Conservation (phyloP, 2,888 invertebrate species). For the Drosophila affinis region DNA sequence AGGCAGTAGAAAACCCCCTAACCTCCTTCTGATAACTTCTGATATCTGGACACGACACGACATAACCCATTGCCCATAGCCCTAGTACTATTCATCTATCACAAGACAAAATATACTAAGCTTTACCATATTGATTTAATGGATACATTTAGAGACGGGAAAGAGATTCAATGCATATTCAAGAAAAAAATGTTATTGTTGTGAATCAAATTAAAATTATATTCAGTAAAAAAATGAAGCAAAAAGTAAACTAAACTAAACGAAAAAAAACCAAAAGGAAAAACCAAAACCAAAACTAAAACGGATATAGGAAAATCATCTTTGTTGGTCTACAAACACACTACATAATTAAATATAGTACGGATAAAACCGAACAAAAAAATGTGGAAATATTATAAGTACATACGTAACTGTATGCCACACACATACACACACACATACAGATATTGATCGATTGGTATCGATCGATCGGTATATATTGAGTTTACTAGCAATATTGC, state of each 20-base stretch:
- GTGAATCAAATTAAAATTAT: constrained; percentile 76
- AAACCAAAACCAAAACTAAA: constrained; percentile 17
- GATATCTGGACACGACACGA: neutral
- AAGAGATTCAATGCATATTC: constrained; percentile 62
- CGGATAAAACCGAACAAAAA: constrained; percentile 13
- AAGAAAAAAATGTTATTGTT: constrained; percentile 76
- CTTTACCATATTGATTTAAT: constrained; percentile 45
- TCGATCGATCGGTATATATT: constrained; percentile 35
- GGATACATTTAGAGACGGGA: constrained; percentile 41
- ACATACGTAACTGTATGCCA: constrained; percentile 43
- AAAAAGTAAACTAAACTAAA: constrained; percentile 36
- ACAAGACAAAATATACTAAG: constrained; percentile 3
- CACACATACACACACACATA: constrained; percentile 44
- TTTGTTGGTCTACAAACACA: constrained; percentile 59
- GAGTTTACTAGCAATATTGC: constrained; percentile 70
- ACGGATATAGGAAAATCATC: constrained; percentile 56
- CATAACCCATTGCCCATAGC: constrained; percentile 1
- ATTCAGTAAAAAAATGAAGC: constrained; percentile 26
- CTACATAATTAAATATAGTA: constrained; percentile 25
- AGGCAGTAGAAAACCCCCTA: neutral
- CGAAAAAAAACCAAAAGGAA: constrained; percentile 1
- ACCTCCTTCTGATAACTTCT: neutral
- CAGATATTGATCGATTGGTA: constrained; percentile 32
- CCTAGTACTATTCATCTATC: neutral
- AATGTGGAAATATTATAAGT: constrained; percentile 27